Evolutionary conservation across 2,888 invertebrate species (phyloP).

Genomic region (Tryphoninae sp.): DNA sequence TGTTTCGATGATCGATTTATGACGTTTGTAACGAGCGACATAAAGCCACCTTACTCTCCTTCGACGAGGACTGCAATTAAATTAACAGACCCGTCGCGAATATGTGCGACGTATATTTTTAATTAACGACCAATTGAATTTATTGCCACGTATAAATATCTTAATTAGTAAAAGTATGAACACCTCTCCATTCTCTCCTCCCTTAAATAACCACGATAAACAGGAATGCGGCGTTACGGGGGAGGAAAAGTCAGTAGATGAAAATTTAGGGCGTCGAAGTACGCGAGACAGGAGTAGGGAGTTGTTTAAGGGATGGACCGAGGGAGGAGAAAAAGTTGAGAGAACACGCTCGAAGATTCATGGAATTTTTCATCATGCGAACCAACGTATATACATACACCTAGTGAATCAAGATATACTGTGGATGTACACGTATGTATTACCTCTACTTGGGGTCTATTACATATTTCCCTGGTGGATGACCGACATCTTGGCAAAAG

Average conservation of each 20-base stretch:
- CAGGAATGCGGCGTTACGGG: not conserved
- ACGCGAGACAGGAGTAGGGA: not conserved
- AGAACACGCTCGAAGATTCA: conserved; percentile 58
- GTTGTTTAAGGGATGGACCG: not conserved
- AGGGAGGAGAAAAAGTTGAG: conserved; percentile 6
- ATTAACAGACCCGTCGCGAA: no score
- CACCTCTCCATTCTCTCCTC: no score
- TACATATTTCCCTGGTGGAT: conserved; percentile 60
- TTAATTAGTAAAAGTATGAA: no score
- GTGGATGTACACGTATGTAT: conserved; percentile 35
- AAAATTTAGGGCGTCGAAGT: not conserved
- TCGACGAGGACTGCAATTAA: no score
- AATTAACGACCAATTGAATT: no score
- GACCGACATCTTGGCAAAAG: conserved; percentile 39
- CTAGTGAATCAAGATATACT: conserved; percentile 53
- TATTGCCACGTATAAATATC: no score
- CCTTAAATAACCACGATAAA: not conserved
- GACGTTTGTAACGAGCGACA: no score
- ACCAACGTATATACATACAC: conserved; percentile 15
- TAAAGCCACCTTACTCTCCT: no score
- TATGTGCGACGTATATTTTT: no score
- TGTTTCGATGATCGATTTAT: no score
- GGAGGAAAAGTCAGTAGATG: not conserved
- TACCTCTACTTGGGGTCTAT: conserved; percentile 38
- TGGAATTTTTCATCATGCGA: conserved; percentile 62